Conservation (phyloP, 2,888 invertebrate species). For the Philaethria dido region DNA sequence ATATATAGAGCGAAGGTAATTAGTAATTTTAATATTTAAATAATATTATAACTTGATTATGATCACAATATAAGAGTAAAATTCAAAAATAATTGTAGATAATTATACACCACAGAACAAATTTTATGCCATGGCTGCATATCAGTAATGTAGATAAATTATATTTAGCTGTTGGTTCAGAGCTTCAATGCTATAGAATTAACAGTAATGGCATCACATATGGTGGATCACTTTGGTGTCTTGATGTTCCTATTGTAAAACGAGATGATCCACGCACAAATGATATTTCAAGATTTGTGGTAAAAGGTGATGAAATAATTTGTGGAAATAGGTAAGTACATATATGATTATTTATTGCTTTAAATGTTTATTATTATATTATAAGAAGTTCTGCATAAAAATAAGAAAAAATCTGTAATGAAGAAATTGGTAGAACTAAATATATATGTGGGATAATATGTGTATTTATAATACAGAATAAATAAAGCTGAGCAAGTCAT, state of each 20-base stretch:
- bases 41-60: not conserved
- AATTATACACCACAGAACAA: constrained; percentile 58
- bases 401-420: too few species aligned
- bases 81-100: constrained; percentile 55
- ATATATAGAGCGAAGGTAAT: constrained; percentile 59
- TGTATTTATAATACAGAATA: too few species aligned
- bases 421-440: too few species aligned
- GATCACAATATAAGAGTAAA: not conserved
- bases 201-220: constrained; percentile 57
- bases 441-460: too few species aligned
- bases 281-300: constrained; percentile 74
- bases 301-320: constrained; percentile 60
- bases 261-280: constrained; percentile 70
- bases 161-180: constrained; percentile 62
- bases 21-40: not conserved
- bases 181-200: constrained; percentile 59
- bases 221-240: constrained; percentile 57
- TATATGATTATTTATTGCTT: not conserved
- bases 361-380: too few species aligned
- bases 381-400: too few species aligned
- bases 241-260: constrained; percentile 62
- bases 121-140: constrained; percentile 75
- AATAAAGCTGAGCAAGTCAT: too few species aligned
- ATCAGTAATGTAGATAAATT: constrained; percentile 58
- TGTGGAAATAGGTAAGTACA: constrained; percentile 73